These are phyloP conservation scores for Cerastis leucographa DNA, from an alignment of 2,888 invertebrate genomes.

Conservation along the genomic window DNA sequence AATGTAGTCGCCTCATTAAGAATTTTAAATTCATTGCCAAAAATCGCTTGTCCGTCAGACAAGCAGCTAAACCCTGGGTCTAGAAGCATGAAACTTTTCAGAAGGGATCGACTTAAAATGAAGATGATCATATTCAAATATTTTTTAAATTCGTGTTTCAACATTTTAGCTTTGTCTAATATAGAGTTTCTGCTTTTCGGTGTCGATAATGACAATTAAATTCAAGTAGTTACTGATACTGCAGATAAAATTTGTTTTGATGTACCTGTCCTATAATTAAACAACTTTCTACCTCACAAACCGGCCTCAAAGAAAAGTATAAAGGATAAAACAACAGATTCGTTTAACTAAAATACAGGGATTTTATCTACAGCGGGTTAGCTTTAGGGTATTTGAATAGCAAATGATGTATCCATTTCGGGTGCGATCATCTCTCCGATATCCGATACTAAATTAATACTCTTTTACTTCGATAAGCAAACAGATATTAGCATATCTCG, in stretches of 20 bases:
- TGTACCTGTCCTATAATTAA: constrained; percentile 8
- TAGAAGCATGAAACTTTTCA: background rate
- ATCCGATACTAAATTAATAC: constrained; percentile 85
- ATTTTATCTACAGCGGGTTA: constrained; percentile 65
- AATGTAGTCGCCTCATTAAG: background rate
- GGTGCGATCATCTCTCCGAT: constrained; percentile 83
- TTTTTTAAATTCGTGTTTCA: background rate
- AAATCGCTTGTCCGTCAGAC: too few relatives aligned
- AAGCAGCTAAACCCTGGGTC: background rate
- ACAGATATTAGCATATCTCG: constrained; percentile 88
- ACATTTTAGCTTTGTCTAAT: background rate
- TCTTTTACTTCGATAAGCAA: constrained; percentile 86
- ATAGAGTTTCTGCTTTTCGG: too few relatives aligned
- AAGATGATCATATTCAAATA: background rate
- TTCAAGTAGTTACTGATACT: background rate
- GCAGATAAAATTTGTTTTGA: constrained; percentile 4
- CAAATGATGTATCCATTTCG: constrained; percentile 86
- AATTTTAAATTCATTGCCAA: background rate
- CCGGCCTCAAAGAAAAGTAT: constrained; percentile 36
- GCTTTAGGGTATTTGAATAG: constrained; percentile 88
- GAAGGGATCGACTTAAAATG: background rate
- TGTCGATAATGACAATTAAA: background rate
- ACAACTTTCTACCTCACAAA: background rate
- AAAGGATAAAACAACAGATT: constrained; percentile 55
- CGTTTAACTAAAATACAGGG: constrained; percentile 57